Conservation (phyloP, 2,888 invertebrate genomes). For the Entomobrya proxima region DNA sequence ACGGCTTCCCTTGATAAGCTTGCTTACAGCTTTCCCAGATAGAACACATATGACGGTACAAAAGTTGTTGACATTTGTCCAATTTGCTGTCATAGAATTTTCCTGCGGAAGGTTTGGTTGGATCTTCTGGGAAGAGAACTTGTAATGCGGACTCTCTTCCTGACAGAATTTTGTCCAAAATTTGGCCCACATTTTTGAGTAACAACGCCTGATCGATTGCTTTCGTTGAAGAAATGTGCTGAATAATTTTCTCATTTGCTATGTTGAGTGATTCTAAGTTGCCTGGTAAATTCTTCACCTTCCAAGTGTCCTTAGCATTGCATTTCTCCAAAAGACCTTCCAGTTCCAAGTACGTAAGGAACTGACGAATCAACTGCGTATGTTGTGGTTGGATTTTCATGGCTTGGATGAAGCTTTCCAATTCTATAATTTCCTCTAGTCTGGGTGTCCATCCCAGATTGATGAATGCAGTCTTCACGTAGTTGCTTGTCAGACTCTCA, state of each 20-base stretch:
- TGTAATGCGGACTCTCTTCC: conserved; percentile 24
- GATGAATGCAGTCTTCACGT: conserved; percentile 34
- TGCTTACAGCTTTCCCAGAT: not conserved
- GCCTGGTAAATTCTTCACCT: not conserved
- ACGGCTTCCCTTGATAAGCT: not conserved
- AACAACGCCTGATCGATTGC: not conserved
- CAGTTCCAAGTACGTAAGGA: not conserved
- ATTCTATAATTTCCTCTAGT: not conserved
- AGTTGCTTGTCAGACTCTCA: conserved; percentile 2
- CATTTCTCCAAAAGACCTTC: not conserved
- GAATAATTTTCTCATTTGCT: not conserved
- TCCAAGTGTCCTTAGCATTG: not conserved
- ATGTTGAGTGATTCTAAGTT: not conserved
- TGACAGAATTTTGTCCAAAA: conserved; percentile 2
- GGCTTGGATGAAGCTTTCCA: not conserved
- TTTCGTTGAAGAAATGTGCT: not conserved
- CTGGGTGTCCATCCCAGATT: conserved; percentile 45
- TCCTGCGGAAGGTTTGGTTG: conserved; percentile 3
- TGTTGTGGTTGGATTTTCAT: conserved; percentile 6
- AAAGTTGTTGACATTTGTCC: not conserved
- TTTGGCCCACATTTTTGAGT: not conserved
- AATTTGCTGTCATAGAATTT: conserved; percentile 42
- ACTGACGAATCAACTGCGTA: conserved; percentile 9
- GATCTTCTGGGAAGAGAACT: conserved; percentile 40
- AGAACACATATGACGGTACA: not conserved